Evolutionary conservation across 2,888 invertebrate species (phyloP).

Genomic region (Octodonta nipae): DNA sequence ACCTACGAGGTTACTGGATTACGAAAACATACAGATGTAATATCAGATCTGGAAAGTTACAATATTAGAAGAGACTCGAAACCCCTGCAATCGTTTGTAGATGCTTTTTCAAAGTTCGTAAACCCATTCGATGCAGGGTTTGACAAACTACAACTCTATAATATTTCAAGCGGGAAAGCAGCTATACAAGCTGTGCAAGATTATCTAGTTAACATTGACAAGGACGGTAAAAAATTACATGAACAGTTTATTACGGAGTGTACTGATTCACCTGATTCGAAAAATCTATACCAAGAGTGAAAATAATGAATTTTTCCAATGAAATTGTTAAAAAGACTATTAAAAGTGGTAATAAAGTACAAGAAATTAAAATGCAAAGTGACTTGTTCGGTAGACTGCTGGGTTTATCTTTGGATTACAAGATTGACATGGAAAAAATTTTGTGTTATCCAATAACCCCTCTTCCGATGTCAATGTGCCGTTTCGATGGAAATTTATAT

Average conservation of each 20-base stretch:
- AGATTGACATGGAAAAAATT: slow-evolving; percentile 12
- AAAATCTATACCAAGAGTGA: slow-evolving; percentile 11
- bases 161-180: slow-evolving; percentile 18
- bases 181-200: slow-evolving; percentile 10
- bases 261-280: slow-evolving; percentile 13
- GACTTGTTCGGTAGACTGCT: slow-evolving; percentile 23
- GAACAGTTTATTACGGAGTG: slow-evolving; percentile 18
- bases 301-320: slow-evolving; percentile 13
- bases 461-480: slow-evolving; percentile 19
- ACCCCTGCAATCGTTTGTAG: slow-evolving; percentile 9
- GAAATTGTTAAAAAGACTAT: slow-evolving; percentile 12
- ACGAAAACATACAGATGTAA: slow-evolving; percentile 7
- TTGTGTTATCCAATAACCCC: slow-evolving; percentile 14
- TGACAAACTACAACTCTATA: slow-evolving; percentile 13
- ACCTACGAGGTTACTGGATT: slow-evolving; percentile 8
- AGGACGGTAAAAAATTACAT: slow-evolving; percentile 13
- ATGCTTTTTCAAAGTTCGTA: slow-evolving; percentile 8
- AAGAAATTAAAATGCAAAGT: slow-evolving; percentile 19
- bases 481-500: slow-evolving; percentile 18
- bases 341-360: slow-evolving; percentile 16
- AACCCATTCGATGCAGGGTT: slow-evolving; percentile 10
- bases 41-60: slow-evolving; percentile 7
- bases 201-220: slow-evolving; percentile 17
- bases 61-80: slow-evolving; percentile 9
- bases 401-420: slow-evolving; percentile 13